These are phyloP conservation scores for Arrhamphus sclerolepis DNA, from an alignment of 2,797 vertebrate species.

Conservation along the genomic window DNA sequence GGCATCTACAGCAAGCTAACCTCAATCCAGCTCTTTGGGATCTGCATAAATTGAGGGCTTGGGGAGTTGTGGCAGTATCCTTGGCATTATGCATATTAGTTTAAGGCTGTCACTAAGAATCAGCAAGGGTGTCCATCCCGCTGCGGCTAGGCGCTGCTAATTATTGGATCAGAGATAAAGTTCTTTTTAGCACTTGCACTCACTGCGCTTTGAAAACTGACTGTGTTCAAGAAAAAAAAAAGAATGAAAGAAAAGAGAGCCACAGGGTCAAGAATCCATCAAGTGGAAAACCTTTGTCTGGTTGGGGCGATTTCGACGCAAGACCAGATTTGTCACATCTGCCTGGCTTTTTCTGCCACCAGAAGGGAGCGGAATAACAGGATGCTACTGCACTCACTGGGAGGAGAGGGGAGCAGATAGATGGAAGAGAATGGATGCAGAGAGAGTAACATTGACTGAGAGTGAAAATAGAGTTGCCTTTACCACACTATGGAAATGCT, in stretches of 20 bases:
- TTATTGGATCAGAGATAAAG: conserved; percentile 84
- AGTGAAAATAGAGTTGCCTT: conserved; percentile 47
- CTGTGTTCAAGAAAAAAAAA: conserved; percentile 27
- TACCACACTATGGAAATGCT: conserved; percentile 41
- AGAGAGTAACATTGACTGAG: conserved; percentile 29
- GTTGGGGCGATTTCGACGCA: conserved; percentile 62
- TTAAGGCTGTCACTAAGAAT: conserved; percentile 84
- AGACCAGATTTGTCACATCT: conserved; percentile 82
- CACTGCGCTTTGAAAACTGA: conserved; percentile 62
- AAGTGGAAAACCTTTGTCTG: conserved; percentile 80
- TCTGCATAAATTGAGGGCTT: conserved; percentile 85
- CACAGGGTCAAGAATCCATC: conserved; percentile 79
- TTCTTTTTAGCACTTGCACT: conserved; percentile 65
- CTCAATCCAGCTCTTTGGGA: conserved; percentile 81
- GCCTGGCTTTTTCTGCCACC: conserved; percentile 61
- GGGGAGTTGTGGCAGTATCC: conserved; percentile 78
- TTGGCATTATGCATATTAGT: conserved; percentile 84
- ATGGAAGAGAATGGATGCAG: conserved; percentile 22
- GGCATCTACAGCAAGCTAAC: conserved; percentile 74
- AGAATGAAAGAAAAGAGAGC: conserved; percentile 55
- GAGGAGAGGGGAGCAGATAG: conserved; percentile 22
- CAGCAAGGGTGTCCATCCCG: conserved; percentile 80
- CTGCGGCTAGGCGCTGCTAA: conserved; percentile 78
- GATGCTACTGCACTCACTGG: conserved; percentile 65
- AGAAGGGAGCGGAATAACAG: conserved; percentile 75